Conservation (phyloP, 2,113 vertebrate genomes). For the Otis tarda region DNA sequence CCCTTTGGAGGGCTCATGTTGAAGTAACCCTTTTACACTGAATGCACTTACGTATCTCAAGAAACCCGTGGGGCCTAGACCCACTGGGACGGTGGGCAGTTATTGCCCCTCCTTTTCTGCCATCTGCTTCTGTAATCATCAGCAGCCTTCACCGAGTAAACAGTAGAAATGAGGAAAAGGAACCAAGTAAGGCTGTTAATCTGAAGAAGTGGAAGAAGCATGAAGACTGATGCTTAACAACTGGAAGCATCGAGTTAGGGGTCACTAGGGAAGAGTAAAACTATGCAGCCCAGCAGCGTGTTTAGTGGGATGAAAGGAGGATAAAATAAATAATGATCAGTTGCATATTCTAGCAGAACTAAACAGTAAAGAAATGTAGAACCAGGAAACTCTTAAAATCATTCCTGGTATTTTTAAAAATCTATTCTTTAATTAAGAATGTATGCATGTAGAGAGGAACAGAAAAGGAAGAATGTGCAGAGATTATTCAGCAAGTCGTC, state of each 20-base stretch:
- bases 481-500: accelerated
- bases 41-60: accelerated
- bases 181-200: background rate
- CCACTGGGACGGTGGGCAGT: background rate
- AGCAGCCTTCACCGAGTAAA: background rate
- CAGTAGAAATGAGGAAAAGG: background rate
- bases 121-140: background rate
- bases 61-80: background rate
- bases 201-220: background rate
- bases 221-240: background rate
- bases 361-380: background rate
- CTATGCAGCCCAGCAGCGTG: background rate
- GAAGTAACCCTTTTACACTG: background rate
- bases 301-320: background rate
- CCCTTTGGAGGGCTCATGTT: background rate
- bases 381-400: background rate
- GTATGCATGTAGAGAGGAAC: background rate
- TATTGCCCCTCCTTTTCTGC: background rate
- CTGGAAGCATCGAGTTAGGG: background rate
- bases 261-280: background rate
- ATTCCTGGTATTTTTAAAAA: background rate
- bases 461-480: background rate
- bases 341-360: background rate
- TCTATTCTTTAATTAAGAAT: background rate
- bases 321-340: background rate